Evolutionary conservation across 2,888 invertebrate species (phyloP).

Genomic region (Cheilosia vernalis): DNA sequence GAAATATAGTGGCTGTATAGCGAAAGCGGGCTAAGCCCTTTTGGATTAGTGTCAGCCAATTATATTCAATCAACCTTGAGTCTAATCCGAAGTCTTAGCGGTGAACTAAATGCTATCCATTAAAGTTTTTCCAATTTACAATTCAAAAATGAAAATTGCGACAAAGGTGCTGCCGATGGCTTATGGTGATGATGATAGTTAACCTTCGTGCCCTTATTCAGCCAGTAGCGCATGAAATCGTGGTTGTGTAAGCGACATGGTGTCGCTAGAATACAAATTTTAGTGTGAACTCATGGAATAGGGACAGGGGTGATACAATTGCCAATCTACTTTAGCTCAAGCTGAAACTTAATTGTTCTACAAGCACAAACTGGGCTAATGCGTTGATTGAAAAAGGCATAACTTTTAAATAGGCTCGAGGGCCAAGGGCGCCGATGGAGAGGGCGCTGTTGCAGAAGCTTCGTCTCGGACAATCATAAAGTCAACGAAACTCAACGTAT

Average conservation of each 20-base stretch:
- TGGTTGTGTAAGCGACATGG: conserved; percentile 23
- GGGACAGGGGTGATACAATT: neutral
- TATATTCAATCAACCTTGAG: conserved; percentile 67
- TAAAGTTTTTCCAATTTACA: conserved; percentile 50
- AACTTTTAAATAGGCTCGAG: no score
- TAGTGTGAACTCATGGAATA: conserved; percentile 2
- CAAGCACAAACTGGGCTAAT: neutral
- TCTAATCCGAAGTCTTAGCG: conserved; percentile 51
- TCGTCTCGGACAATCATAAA: no score
- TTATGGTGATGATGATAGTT: conserved; percentile 22
- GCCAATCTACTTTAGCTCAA: neutral
- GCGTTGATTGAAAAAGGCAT: neutral
- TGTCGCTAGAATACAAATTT: neutral
- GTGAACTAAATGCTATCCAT: conserved; percentile 55
- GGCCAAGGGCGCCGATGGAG: no score
- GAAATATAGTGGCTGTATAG: neutral
- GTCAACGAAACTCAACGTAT: no score
- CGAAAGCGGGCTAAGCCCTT: conserved; percentile 48
- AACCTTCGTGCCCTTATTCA: conserved; percentile 58
- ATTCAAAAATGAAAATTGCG: conserved; percentile 30
- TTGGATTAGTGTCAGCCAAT: conserved; percentile 67
- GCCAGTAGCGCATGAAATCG: conserved; percentile 7
- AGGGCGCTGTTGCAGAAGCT: no score
- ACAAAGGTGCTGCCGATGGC: conserved; percentile 21
- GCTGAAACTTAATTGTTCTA: neutral